Base-by-base conservation (phyloP, 1,140 invertebrate species). In the Homarus americanus region DNA sequence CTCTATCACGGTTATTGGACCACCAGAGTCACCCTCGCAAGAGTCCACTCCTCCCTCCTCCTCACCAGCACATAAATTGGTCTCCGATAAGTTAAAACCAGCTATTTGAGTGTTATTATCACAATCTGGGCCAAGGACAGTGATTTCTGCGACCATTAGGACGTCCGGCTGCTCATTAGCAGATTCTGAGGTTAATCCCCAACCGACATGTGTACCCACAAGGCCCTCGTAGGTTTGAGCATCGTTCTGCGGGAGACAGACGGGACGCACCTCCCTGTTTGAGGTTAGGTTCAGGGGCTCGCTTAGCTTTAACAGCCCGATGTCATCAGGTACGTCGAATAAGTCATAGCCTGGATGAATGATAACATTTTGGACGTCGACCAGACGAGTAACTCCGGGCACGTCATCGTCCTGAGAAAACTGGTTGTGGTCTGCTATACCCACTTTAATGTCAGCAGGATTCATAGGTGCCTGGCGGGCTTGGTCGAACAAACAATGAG, bases 121-220 rank as follows among this genome's bases (percentile, higher is more conserved):
- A 28, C 78, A 72, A 1, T 9, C 34, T 0, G 78, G 40, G 0
- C 10, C 40, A 0, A 89, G 89, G 34, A 94, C 88, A 34, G 94
- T 93, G 15, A 94, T 93, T 44, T 93, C 86, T 3, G 95, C 95
- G 93, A 95, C 94, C 73, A 93, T 94, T 9, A 95, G 93, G 2
- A 94, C 87, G 36, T 76, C 78, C 9, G 93, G 66, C 38, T 66
- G 82, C 20, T 24, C 20, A 7, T 58, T 86, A 20, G 89, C 92
- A 10, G 1, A 44, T 40, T 92, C 82, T 36, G 49, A n/a, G 0
- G 90, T 44, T 17, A 66, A 36, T 44, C 93, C 93, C 93, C 93
- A 94, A n/a, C 93, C 93, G 0, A 91, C 89, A 34, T 84, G 92
- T 32, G 82, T 92, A 63, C 2, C 82, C 17, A 17, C 10, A 38